A percentile compares a stretch with the other conserved stretches of the same genome.
Conservation (phyloP, 2,113 vertebrate genomes). For the Polypterus senegalus region DNA sequence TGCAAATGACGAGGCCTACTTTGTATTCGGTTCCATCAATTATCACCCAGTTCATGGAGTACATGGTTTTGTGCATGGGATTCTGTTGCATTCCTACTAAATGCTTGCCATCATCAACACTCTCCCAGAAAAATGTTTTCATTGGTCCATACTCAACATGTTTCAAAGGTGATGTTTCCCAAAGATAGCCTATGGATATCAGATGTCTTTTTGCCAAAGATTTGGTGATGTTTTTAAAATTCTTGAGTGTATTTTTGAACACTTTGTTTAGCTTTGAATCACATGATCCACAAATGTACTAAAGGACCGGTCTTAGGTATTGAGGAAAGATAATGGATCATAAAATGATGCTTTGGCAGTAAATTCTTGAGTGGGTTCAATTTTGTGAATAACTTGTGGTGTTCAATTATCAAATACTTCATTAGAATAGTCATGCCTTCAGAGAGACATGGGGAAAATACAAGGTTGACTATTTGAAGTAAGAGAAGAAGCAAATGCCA, state of each 20-base stretch:
- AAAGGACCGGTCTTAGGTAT: slow-evolving; percentile 10
- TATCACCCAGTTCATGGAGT: too few relatives aligned
- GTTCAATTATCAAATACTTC: slow-evolving; percentile 21
- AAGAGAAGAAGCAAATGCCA: slow-evolving; percentile 22
- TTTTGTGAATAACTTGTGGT: slow-evolving; percentile 12
- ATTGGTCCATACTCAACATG: too few relatives aligned
- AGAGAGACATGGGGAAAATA: slow-evolving; percentile 13
- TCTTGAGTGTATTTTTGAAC: slow-evolving; percentile 1
- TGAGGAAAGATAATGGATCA: neutral
- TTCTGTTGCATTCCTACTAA: too few relatives aligned
- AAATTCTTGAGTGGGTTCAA: slow-evolving; percentile 9
- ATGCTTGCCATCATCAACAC: too few relatives aligned
- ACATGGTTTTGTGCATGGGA: too few relatives aligned
- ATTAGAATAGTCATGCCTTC: slow-evolving; percentile 22
- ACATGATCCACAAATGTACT: slow-evolving; percentile 2
- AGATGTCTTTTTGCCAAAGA: slow-evolving; percentile 15
- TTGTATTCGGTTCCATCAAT: too few relatives aligned
- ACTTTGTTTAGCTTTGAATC: slow-evolving; percentile 6
- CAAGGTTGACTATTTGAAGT: slow-evolving; percentile 17
- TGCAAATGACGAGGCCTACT: too few relatives aligned
- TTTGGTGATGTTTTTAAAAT: slow-evolving; percentile 9
- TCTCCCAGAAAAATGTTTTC: too few relatives aligned
- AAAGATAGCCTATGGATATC: slow-evolving; percentile 7
- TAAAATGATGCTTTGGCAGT: slow-evolving; percentile 7
- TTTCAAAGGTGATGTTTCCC: neutral